Evolutionary conservation across 2,888 invertebrate species (phyloP), one percentile per base, ranked within the genome.

Genomic region (Tetragonula carbonaria): DNA sequence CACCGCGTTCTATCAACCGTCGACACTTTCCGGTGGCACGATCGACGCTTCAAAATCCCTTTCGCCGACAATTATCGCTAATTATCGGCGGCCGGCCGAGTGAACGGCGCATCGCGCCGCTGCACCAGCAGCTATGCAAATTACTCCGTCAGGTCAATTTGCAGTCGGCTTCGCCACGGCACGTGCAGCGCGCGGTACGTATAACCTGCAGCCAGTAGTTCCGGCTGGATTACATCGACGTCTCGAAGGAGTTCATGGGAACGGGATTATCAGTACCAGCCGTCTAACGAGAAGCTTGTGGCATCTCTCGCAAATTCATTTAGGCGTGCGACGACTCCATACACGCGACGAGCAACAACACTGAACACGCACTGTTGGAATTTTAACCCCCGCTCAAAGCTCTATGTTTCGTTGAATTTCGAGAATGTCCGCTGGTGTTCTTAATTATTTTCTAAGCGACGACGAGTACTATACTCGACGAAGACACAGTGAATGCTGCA

Each of bases 71-170:
- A 83, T 86, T 87, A 87, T 86, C 78, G 63, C 78, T 85, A 87
- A 87, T 89, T 89, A 89, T 84, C 78, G 62, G 45, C 38, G 67
- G 28, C 55, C 66, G 68, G 28, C 28, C 28, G 28, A 28, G 28
- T 28, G 28, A 28, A 28, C 55, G 45, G 59, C 80, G 83, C 84
- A 80, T 86, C 84, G 84, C 78, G 71, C 57, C 82, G 80, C 70
- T 78, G 83, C 78, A 78, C 65, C 78, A 84, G 77, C 72, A 82
- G 79, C 84, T 84, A 86, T 88, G 87, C 82, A 87, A 89, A 87
- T 89, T 82, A 82, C 74, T 67, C 68, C 80, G 74, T 57, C 77
- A 53, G 71, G 79, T 76, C 87, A 83, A 88, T 88, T 86, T 86
- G 86, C 88, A 84, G 75, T 78, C 73, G 79, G 70, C 68, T 77